Evolutionary conservation across 2,888 invertebrate species (phyloP), one percentile per base, ranked within the genome.

Genomic region (Euspilapteryx auroguttella): DNA sequence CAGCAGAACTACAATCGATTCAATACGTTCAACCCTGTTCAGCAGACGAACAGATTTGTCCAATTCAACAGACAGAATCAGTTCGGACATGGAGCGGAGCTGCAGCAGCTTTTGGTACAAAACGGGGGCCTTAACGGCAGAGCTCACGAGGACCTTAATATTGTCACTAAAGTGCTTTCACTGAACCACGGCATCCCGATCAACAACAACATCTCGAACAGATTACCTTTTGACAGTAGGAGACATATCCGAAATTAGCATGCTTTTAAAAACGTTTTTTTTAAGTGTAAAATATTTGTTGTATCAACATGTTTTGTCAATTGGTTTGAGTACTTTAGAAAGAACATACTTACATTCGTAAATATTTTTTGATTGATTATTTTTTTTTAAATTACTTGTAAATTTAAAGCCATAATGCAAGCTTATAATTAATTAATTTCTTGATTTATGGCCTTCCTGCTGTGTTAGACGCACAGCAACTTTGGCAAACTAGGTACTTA

Each of bases 161-260:
- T 90, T 44, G 87, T 90, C 20, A 85, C 87, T 25, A 89, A 89
- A 66, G 86, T 90, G 33, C 62, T 90, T 43, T 87, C 89, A 6
- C 62, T 89, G 30, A 89, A 90, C 56, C 89, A 89, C 44, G 86
- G 86, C 26, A 71, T 85, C n/a, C 47, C 79, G 5, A 44, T 79
- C 1, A 64, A 65, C 35, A 62, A 61, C 31, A 55, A 58, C 30
- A 47, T 75, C 12, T 62, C 61, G 10, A 68, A 73, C 34, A 58
- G 66, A 39, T 42, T 68, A 35, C 53, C 58, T 20, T 77, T 73
- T 39, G 75, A 75, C 30, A 69, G 57, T 30, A 50, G 73, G 39
- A 56, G 65, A 39, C 58, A 62, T 31, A 49, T 63, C 15, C 50
- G 62, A 36, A 47, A 50, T 27, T 35, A 26, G 22, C 4, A 7